phyloP scores from a whole-genome alignment of 2,888 invertebrate genomes.

The Acanthosoma haemorrhoidale region DNA sequence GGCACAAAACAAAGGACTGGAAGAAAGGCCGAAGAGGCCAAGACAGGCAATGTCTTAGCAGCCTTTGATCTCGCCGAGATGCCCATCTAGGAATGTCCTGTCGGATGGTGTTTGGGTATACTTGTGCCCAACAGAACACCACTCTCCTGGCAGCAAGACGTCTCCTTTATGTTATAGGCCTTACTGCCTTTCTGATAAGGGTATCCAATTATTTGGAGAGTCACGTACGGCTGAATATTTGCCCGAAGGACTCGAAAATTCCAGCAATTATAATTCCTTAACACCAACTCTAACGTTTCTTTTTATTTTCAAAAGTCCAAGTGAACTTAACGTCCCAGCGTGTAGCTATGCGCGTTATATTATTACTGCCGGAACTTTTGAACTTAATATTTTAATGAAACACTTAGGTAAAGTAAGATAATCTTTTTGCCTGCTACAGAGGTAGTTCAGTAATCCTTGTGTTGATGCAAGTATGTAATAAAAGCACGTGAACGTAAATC shows the following conservation, averaged over 20 bases:
- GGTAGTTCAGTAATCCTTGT: too few species aligned
- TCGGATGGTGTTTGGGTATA: background rate
- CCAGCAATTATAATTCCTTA: background rate
- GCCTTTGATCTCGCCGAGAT: background rate
- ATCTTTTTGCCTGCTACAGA: too few species aligned
- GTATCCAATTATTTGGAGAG: background rate
- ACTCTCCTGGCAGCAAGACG: background rate
- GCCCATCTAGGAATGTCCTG: background rate
- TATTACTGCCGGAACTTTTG: too few species aligned
- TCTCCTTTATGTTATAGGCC: background rate
- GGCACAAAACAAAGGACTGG: background rate
- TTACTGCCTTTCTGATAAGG: background rate
- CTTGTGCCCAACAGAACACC: background rate
- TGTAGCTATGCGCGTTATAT: too few species aligned
- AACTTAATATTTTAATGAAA: too few species aligned
- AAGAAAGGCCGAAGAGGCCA: background rate
- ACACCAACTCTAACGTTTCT: background rate
- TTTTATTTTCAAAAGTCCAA: too few species aligned
- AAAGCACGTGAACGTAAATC: too few species aligned
- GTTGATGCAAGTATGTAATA: too few species aligned
- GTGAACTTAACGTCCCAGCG: too few species aligned
- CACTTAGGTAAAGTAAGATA: too few species aligned
- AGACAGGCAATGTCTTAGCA: slow-evolving; percentile 11
- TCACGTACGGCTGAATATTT: too few species aligned
- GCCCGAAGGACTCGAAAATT: background rate